Evolutionary conservation across 2,797 vertebrate genomes (phyloP).

Genomic region (Sebastes itinus): DNA sequence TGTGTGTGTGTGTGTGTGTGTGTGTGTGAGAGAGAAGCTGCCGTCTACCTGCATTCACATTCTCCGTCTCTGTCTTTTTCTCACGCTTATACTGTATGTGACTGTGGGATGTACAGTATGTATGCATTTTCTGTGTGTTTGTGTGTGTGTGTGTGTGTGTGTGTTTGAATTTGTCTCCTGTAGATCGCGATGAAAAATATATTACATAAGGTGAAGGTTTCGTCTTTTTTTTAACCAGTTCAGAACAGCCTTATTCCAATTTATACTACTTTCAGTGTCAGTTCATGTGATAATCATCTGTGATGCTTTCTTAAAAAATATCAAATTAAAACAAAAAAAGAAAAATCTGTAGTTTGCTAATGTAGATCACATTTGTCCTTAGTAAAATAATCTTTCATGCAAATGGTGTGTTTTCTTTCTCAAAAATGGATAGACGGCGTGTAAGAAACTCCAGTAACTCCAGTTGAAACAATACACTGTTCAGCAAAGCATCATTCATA

Average conservation of each 20-base stretch:
- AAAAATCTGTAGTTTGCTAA: not conserved
- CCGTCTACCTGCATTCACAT: slow-evolving; percentile 21
- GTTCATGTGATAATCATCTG: not conserved
- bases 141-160: not conserved
- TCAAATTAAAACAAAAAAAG: not conserved
- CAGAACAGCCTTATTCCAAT: not conserved
- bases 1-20: slow-evolving; percentile 14
- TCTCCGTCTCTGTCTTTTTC: slow-evolving; percentile 17
- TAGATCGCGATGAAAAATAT: not conserved
- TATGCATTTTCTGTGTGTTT: not conserved
- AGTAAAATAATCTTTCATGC: not conserved
- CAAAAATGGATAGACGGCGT: not conserved
- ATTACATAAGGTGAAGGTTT: not conserved
- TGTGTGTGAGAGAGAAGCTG: slow-evolving; percentile 16
- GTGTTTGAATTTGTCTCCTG: not conserved
- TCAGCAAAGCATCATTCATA: not conserved
- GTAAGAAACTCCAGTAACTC: not conserved
- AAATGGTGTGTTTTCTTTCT: not conserved
- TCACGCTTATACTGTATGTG: slow-evolving; percentile 8
- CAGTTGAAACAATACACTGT: not conserved
- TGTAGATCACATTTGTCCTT: not conserved
- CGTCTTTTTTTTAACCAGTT: not conserved
- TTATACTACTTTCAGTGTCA: not conserved
- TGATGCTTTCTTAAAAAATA: not conserved
- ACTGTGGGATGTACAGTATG: not conserved